Base-by-base conservation (phyloP, 2,888 invertebrate genomes). In the Zelleria hepariella region DNA sequence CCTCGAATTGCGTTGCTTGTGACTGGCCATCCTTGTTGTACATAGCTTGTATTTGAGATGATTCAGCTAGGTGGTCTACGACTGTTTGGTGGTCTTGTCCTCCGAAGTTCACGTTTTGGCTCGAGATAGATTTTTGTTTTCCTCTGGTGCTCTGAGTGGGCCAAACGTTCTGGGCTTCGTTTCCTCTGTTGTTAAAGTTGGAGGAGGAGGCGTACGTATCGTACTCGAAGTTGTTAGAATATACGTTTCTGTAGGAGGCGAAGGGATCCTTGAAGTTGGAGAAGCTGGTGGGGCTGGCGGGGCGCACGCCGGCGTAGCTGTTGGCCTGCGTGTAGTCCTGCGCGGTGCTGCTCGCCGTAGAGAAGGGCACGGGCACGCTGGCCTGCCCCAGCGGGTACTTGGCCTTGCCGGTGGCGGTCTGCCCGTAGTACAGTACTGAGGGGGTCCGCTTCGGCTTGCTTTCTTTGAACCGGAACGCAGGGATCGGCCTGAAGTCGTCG, bases 61-160 rank as follows among this genome's bases (percentile, higher is more conserved):
- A 70, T 59, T 81, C 80, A 26, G 73, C 75, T 58, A 84, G 67
- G 65, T 86, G 86, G 64, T 86, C 82, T 7, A 84, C 74, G 5
- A 76, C 76, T 15, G 80, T 80, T 60, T 80, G 73, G 61, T 80
- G 81, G 58, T 82, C 83, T 65, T 80, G 75, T 23, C 80, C 80
- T 10, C 84, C 85, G 67, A 88, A 86, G 60, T 74, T 82, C 51
- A 89, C 79, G 62, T 85, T 87, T 68, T 88, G 88, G 0, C 81
- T 82, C 1, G 88, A 88, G 63, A 86, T 71, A 0, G 89, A 86
- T 64, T 87, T 88, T 62, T 84, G 85, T 67, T 76, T 80, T 6
- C 75, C 75, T 62, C 73, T 84, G 62, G 75, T 75, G 10, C 64
- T 66, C 52, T 72, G 71, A 59, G 63, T 67, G 47, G 68, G 63